Evolutionary conservation across 1,140 invertebrate species (phyloP), one percentile per base, ranked within the genome.

Genomic region (Drosophila orena): DNA sequence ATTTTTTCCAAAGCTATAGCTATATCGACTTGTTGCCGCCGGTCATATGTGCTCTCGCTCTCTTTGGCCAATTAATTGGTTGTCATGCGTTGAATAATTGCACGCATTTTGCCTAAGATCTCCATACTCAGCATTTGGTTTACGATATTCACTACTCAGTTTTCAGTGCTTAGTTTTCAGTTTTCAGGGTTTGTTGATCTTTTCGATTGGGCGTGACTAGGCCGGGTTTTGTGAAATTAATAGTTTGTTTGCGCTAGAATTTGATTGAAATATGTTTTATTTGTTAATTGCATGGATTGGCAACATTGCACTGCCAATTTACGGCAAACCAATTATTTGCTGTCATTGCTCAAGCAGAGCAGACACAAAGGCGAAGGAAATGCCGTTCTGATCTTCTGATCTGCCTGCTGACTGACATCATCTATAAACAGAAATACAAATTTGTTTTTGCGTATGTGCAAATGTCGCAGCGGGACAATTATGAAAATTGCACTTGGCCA

Each of bases 31-130:
- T 60, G 30, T 59, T 71, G 62, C 70, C 72, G 53, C 65, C 58
- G 65, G 59, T 24, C 62, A 37, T 56, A 30, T 53, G 64, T 52
- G 59, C 58, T 64, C 44, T 38, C 15, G 38, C 37, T 57, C 60
- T 57, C 57, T 68, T 57, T 68, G 27, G 64, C 42, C 65, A 54
- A 76, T 76, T 76, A 77, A 71, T 79, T 80, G 74, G 80, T 79
- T 71, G 80, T 76, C 72, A 81, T 43, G 78, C 69, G 71, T 73
- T 85, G 75, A 79, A 57, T 64, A 78, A 84, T 81, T 69, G 69
- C 73, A 81, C 66, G 53, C 74, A 77, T 47, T 76, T 80, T 83
- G 55, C 34, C 70, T 56, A 62, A 60, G 47, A 80, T 68, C 46
- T 66, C 54, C 59, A 72, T 77, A 65, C 64, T 66, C 62, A 43